Conservation (phyloP, 1,140 invertebrate genomes). For the Goniozus legneri region DNA sequence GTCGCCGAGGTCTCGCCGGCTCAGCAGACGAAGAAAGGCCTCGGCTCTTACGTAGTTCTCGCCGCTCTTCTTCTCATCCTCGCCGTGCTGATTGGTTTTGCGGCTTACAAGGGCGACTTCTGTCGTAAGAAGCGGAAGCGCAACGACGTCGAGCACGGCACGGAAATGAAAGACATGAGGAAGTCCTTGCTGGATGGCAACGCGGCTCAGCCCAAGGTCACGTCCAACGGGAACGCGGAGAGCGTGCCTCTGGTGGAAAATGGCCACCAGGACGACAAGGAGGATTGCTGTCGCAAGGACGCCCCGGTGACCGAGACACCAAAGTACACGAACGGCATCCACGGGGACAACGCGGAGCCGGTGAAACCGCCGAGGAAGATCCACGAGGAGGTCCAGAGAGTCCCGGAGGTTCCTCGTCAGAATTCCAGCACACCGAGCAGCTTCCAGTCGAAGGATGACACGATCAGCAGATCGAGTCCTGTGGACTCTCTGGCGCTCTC, state of each 20-base stretch:
- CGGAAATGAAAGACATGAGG: conserved; percentile 47
- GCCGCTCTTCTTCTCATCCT: conserved; percentile 37
- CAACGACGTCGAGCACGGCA: conserved; percentile 42
- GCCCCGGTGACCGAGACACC: conserved; percentile 7
- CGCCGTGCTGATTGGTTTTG: conserved; percentile 39
- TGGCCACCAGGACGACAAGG: conserved; percentile 15
- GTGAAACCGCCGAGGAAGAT: conserved; percentile 41
- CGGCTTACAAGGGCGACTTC: conserved; percentile 48
- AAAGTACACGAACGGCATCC: conserved; percentile 6
- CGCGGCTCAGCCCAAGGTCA: conserved; percentile 30
- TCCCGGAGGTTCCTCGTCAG: conserved; percentile 8
- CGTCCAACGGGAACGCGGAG: conserved; percentile 43
- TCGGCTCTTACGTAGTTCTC: conserved; percentile 47
- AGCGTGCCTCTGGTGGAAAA: conserved; percentile 42
- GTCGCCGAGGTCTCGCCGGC: conserved; percentile 29
- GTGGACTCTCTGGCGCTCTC: conserved; percentile 6
- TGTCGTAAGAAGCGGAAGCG: conserved; percentile 42
- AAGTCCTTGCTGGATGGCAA: conserved; percentile 42
- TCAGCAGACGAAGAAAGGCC: conserved; percentile 41
- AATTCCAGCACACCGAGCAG: conserved; percentile 19
- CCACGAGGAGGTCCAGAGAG: not conserved
- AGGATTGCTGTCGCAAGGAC: conserved; percentile 12
- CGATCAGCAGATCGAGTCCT: conserved; percentile 16
- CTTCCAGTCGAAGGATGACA: conserved; percentile 17
- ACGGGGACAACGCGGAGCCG: conserved; percentile 28